Evolutionary conservation across 2,888 invertebrate genomes (phyloP).

Genomic region (Conus canariensis): DNA sequence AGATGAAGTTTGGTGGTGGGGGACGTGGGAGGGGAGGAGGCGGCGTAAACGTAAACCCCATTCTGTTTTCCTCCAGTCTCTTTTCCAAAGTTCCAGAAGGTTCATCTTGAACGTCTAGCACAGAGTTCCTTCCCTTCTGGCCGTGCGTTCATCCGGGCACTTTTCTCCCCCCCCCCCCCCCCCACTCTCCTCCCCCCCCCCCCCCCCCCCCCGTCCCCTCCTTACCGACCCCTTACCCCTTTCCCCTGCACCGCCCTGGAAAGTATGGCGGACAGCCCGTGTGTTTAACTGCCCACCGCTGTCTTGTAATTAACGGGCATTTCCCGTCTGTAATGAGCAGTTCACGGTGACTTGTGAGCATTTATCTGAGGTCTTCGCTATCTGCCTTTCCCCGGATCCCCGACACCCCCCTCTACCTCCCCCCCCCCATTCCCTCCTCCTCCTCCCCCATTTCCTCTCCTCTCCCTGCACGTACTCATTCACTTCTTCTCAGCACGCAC

Average conservation of each 20-base stretch:
- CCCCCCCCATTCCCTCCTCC: not conserved
- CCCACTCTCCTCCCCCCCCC: not conserved
- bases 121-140: not conserved
- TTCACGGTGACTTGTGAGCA: not conserved
- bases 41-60: too few species aligned
- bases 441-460: not conserved
- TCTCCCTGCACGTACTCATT: not conserved
- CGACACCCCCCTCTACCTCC: not conserved
- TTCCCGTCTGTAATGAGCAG: slow-evolving; percentile 9
- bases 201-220: not conserved
- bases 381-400: not conserved
- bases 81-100: too few species aligned
- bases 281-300: slow-evolving; percentile 21
- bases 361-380: not conserved
- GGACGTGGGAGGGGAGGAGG: too few species aligned
- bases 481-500: not conserved
- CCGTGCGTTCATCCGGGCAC: not conserved
- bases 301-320: slow-evolving; percentile 19
- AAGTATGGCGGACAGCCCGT: not conserved
- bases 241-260: too few species aligned
- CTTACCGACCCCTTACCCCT: too few species aligned
- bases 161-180: not conserved
- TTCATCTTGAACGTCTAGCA: too few species aligned
- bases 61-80: too few species aligned
- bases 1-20: too few species aligned